Evolutionary conservation across 2,797 vertebrate genomes (phyloP).

Genomic region (Momotus momota): DNA sequence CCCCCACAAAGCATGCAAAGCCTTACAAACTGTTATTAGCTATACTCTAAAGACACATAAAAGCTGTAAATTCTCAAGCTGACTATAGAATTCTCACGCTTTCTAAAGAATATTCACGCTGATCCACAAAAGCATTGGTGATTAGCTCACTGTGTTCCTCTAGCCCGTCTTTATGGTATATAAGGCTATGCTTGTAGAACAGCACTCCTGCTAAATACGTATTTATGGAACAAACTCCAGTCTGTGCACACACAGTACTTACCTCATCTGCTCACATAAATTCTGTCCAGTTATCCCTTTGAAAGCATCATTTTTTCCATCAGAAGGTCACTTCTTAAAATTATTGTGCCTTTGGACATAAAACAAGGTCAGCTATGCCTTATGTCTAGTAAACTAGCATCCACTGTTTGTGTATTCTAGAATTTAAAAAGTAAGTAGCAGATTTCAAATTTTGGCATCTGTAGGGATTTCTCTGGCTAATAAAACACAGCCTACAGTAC

Average conservation of each 20-base stretch:
- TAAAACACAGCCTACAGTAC: not conserved
- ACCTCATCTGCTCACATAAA: not conserved
- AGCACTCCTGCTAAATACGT: not conserved
- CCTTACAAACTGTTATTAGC: not conserved
- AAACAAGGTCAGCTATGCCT: not conserved
- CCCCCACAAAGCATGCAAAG: not conserved
- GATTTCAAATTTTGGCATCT: not conserved
- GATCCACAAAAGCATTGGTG: not conserved
- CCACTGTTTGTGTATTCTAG: not conserved
- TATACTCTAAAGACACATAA: not conserved
- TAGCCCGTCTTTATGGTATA: not conserved
- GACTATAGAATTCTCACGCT: not conserved
- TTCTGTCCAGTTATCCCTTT: not conserved
- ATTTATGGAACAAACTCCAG: not conserved
- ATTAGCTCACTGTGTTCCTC: constrained; percentile 26
- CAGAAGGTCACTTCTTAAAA: not conserved
- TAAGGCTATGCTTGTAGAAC: not conserved
- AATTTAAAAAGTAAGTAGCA: not conserved
- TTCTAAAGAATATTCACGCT: constrained; percentile 17
- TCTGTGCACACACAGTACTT: not conserved
- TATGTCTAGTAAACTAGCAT: not conserved
- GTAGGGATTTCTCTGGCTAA: not conserved
- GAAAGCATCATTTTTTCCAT: not conserved
- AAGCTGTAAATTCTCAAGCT: not conserved
- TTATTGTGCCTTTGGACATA: not conserved